Base-by-base conservation (phyloP, 2,888 invertebrate genomes). In the Anthrax anthrax region DNA sequence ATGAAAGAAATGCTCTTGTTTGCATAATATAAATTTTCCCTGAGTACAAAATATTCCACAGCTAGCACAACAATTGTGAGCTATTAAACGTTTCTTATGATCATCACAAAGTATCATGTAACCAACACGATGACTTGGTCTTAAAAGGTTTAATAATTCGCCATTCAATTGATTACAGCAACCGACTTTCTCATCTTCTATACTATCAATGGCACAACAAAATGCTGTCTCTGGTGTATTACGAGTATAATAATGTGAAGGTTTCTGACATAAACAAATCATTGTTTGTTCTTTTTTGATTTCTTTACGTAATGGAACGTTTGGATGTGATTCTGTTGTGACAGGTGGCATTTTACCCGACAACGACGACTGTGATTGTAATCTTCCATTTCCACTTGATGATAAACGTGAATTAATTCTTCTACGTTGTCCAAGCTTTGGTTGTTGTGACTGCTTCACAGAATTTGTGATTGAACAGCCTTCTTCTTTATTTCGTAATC, bases 1-100 rank as follows among this genome's bases (percentile, higher is more conserved):
- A 69, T 92, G 92, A 67, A 85, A 91, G 53, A 87, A 77, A 66
- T 92, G 92, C 18, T 78, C 76, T 47, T 75, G 70, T 43, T 76
- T 74, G 64, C 92, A 94, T 56, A 86, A 81, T 57, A 81, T 76
- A 71, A 91, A 92, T 54, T 76, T 76, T 4, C 92, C 92, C 77
- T 90, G 88, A 8, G 89, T 83, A 62, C 92, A 92, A 65, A 89
- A 94, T 44, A 88, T 70, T 8, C 92, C 87, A 67, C 94, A 94
- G 2, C 82, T 81, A 0, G 91, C 85, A 61, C 92, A 94, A 64
- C 90, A 90, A 65, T 90, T 87, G 66, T 94, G 94, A 36, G 76
- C 69, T 14, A 76, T 69, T 49, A 92, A 69, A 49, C 89, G 76
- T 56, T 80, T 77, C 49, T 78, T 74, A 65, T 94, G 94, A 56